phyloP scores from a whole-genome alignment of 1,140 invertebrate genomes.

The Wasmannia auropunctata region DNA sequence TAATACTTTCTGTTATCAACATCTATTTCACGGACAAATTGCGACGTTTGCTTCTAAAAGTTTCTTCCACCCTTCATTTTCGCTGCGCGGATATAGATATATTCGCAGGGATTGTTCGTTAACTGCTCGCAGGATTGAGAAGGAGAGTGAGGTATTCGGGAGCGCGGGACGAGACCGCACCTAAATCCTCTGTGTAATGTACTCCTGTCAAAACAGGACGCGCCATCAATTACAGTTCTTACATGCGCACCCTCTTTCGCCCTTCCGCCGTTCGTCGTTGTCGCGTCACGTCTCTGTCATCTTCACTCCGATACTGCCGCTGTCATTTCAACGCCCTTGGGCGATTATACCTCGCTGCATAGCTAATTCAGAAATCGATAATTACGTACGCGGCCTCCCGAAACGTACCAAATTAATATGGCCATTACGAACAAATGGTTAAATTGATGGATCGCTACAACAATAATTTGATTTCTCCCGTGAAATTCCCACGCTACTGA shows the following conservation, averaged over 20 bases:
- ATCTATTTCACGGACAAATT: neutral
- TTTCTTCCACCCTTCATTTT: neutral
- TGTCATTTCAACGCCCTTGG: slow-evolving; percentile 47
- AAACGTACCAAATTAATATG: slow-evolving; percentile 36
- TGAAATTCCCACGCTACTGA: neutral
- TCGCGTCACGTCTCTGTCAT: slow-evolving; percentile 22
- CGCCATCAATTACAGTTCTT: slow-evolving; percentile 67
- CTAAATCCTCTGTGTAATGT: slow-evolving; percentile 37
- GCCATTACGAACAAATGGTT: slow-evolving; percentile 15
- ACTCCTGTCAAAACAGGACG: slow-evolving; percentile 62
- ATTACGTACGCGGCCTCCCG: neutral
- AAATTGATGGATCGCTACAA: slow-evolving; percentile 12
- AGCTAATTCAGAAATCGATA: slow-evolving; percentile 50
- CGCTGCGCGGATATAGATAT: neutral
- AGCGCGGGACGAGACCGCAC: slow-evolving; percentile 20
- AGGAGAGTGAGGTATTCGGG: neutral
- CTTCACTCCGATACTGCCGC: slow-evolving; percentile 8
- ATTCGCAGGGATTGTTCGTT: neutral
- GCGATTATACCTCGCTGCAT: slow-evolving; percentile 33
- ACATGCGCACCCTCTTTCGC: slow-evolving; percentile 44
- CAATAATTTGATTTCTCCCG: neutral
- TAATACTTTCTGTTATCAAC: neutral
- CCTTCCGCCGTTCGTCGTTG: slow-evolving; percentile 8
- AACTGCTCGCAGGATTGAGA: neutral
- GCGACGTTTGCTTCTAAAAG: neutral